These are phyloP conservation scores for Xiphophorus hellerii DNA, from an alignment of 2,113 vertebrate species.

Conservation along the genomic window DNA sequence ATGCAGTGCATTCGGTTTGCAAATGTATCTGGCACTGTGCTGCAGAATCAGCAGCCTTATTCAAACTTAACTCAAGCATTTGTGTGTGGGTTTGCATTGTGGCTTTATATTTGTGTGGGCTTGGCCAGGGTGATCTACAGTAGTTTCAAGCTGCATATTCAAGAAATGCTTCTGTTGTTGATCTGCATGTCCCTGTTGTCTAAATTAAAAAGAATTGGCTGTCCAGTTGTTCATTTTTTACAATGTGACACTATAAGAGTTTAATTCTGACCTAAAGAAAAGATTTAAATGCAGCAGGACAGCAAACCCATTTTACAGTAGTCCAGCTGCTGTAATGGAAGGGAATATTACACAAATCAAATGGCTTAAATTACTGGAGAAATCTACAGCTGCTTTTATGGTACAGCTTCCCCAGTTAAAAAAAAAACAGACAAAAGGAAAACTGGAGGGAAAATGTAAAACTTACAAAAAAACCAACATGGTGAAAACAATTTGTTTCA, in stretches of 20 bases:
- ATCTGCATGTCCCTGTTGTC: neutral
- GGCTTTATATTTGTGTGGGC: conserved; percentile 8
- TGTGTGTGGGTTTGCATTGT: conserved; percentile 32
- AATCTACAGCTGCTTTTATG: too few species aligned
- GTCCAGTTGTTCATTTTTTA: neutral
- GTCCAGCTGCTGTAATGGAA: neutral
- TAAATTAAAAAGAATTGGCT: too few species aligned
- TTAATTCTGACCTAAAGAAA: neutral
- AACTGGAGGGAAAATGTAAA: too few species aligned
- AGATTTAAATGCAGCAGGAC: neutral
- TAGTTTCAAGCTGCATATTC: conserved; percentile 15
- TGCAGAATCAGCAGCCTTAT: conserved; percentile 17
- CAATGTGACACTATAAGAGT: neutral
- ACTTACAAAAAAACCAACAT: too few species aligned
- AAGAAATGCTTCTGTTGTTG: neutral
- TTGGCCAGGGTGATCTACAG: neutral
- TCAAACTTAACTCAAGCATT: conserved; percentile 5
- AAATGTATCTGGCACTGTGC: neutral
- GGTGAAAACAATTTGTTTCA: too few species aligned
- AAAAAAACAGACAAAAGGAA: too few species aligned
- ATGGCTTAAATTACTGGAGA: too few species aligned
- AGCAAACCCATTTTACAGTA: too few species aligned
- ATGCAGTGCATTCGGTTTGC: conserved; percentile 21
- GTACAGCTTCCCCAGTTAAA: too few species aligned
- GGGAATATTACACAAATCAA: neutral